phyloP scores from a whole-genome alignment of 2,113 vertebrate species.

The Eretmodus cyanostictus region DNA sequence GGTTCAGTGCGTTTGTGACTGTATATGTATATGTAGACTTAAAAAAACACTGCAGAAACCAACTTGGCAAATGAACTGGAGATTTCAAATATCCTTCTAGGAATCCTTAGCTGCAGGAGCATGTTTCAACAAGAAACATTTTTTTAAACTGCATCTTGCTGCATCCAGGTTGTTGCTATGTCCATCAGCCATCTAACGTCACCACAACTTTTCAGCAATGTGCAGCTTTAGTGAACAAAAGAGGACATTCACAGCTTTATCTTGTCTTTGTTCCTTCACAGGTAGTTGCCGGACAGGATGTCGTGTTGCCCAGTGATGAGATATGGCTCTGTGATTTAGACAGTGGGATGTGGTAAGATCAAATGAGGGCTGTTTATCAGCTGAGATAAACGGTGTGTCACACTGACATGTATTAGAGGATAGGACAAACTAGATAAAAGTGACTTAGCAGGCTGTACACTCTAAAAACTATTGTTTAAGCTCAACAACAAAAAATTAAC shows the following conservation, averaged over 20 bases:
- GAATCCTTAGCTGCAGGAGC: neutral
- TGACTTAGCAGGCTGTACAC: neutral
- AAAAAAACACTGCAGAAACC: neutral
- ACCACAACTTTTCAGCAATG: neutral
- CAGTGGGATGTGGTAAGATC: slow-evolving; percentile 82
- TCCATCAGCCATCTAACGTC: neutral
- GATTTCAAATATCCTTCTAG: neutral
- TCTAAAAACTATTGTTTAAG: too few species aligned
- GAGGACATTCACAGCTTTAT: neutral
- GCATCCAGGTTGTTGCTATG: neutral
- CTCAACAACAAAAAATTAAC: too few species aligned
- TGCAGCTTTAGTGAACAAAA: neutral
- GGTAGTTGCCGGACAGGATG: slow-evolving; percentile 83
- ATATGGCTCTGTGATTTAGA: slow-evolving; percentile 89
- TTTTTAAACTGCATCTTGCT: neutral
- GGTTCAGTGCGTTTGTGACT: neutral
- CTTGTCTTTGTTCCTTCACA: slow-evolving; percentile 31
- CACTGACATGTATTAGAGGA: neutral
- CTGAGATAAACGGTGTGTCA: neutral
- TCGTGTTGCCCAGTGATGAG: slow-evolving; percentile 83
- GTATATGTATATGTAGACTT: neutral
- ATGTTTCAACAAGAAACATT: neutral
- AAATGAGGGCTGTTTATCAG: neutral
- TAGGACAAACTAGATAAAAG: neutral
- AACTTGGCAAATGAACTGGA: neutral